phyloP scores from a whole-genome alignment of 92 coral and sea anemone species.

The Ricordea florida region DNA sequence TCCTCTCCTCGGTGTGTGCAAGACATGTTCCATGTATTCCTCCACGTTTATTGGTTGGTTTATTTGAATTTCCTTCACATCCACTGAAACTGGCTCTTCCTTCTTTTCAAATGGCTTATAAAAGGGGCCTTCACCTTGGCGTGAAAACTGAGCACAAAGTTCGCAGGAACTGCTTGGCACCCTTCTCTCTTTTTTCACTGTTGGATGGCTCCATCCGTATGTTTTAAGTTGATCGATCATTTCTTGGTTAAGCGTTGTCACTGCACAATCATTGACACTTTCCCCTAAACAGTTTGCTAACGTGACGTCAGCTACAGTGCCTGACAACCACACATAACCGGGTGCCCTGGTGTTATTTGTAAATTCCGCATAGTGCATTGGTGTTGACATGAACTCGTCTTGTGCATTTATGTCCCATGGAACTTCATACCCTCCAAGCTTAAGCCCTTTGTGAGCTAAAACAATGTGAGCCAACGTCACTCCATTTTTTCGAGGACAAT shows the following conservation, averaged over 20 bases:
- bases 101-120: neutral
- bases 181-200: neutral
- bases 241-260: slow-evolving; percentile 41
- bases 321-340: neutral
- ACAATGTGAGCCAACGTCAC: slow-evolving; percentile 38
- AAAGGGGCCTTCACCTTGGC: neutral
- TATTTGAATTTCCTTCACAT: slow-evolving; percentile 18
- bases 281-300: slow-evolving; percentile 13
- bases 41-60: slow-evolving; percentile 22
- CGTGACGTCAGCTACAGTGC: neutral
- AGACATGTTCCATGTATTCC: slow-evolving; percentile 34
- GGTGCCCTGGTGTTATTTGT: slow-evolving; percentile 2
- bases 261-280: slow-evolving; percentile 10
- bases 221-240: neutral
- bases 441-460: neutral
- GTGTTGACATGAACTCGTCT: slow-evolving; percentile 46
- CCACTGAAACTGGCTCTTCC: slow-evolving; percentile 13
- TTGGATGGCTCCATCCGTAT: neutral
- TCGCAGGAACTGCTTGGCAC: slow-evolving; percentile 2
- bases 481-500: slow-evolving; percentile 34
- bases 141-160: neutral
- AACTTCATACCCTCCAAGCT: slow-evolving; percentile 1
- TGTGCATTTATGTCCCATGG: slow-evolving; percentile 40
- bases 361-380: slow-evolving; percentile 53
- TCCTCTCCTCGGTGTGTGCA: slow-evolving; percentile 47